Percentiles rank a stretch among this genome's conserved stretches.
Conservation (phyloP, 2,113 vertebrate species). For the Hiodon alosoides region DNA sequence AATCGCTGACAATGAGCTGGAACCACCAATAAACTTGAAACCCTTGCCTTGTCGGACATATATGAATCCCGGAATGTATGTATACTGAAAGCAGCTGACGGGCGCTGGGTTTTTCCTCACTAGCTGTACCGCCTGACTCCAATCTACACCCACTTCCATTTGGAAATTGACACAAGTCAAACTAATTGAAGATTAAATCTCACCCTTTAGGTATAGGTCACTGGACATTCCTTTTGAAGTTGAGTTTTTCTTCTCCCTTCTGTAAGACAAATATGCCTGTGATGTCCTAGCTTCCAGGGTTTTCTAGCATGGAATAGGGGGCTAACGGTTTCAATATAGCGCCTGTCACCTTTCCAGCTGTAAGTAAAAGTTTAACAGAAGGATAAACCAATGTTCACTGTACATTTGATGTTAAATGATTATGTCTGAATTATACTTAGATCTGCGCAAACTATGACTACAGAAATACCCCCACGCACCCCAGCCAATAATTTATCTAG, state of each 20-base stretch:
- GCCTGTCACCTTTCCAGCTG: no score
- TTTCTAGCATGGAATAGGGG: constrained; percentile 2
- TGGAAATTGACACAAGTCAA: constrained; percentile 35
- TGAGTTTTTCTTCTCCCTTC: constrained; percentile 18
- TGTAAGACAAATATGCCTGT: constrained; percentile 30
- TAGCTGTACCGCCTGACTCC: constrained; percentile 24
- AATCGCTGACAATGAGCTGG: no score
- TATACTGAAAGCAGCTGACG: constrained; percentile 5
- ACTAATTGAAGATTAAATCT: constrained; percentile 51
- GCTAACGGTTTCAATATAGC: no score
- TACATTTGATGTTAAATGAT: background rate
- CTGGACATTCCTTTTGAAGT: constrained; percentile 47
- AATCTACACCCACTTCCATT: constrained; percentile 27
- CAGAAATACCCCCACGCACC: no score
- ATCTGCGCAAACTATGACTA: no score
- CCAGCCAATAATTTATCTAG: background rate
- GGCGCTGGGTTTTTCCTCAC: background rate
- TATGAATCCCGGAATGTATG: background rate
- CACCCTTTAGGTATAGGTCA: constrained; percentile 51
- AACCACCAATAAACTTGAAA: no score
- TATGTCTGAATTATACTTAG: background rate
- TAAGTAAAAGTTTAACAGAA: no score
- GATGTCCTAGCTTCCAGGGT: constrained; percentile 37
- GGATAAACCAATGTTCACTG: no score
- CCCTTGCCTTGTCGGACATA: no score